Percentiles rank a stretch among this genome's conserved stretches.
Evolutionary conservation across 2,888 invertebrate species (phyloP).

Genomic region (Lasius platythorax): DNA sequence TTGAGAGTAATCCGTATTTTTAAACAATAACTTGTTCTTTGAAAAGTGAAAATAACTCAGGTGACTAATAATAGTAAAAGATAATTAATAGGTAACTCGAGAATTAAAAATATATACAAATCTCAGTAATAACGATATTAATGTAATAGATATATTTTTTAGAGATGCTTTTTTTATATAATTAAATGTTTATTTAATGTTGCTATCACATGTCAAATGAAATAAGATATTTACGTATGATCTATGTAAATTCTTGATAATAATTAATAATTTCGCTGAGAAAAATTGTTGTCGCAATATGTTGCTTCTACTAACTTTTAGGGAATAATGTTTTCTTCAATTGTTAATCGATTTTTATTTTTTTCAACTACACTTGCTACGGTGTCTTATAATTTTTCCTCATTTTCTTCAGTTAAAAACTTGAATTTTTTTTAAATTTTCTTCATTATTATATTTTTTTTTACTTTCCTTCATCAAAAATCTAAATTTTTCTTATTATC

Average conservation of each 20-base stretch:
- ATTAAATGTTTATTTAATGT: not conserved
- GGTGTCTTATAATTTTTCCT: not conserved
- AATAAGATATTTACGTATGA: not conserved
- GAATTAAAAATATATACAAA: not conserved
- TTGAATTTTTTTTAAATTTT: not conserved
- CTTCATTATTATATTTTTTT: not conserved
- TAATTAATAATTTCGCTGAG: not conserved
- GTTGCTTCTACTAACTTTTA: slow-evolving; percentile 3
- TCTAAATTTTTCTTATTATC: not conserved
- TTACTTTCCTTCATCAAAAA: not conserved
- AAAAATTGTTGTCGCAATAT: not conserved
- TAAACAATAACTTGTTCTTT: not conserved
- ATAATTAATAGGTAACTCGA: not conserved
- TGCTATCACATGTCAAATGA: not conserved
- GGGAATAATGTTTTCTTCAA: not conserved
- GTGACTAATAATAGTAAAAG: not conserved
- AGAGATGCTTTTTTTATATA: not conserved
- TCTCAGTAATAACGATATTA: not conserved
- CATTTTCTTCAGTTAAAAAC: not conserved
- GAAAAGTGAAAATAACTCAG: not conserved
- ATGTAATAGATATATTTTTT: not conserved
- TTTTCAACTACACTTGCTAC: not conserved
- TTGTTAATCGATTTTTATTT: not conserved
- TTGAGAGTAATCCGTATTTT: not conserved
- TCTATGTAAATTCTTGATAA: not conserved